These are phyloP conservation scores for Gorsachius magnificus DNA, from an alignment of 2,797 vertebrate species.

Conservation along the genomic window DNA sequence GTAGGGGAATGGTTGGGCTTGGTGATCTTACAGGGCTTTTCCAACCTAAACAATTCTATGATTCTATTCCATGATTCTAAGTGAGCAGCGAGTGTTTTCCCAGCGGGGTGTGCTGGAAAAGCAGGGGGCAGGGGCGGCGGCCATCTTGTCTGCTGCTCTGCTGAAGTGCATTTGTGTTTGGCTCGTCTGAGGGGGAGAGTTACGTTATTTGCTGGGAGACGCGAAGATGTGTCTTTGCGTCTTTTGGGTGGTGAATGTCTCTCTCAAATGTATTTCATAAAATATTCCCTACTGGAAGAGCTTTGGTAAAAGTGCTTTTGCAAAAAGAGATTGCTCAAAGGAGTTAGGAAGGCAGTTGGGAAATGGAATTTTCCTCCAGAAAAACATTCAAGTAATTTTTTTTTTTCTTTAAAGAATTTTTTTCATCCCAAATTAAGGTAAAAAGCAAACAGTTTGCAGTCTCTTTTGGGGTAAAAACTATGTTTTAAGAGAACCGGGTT, in stretches of 20 bases:
- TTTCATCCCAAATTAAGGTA: not conserved
- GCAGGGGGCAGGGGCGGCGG: fast-evolving
- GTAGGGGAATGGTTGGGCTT: no score
- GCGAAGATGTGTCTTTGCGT: not conserved
- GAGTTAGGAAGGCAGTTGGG: not conserved
- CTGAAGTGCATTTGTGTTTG: not conserved
- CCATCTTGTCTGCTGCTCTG: not conserved
- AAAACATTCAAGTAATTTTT: not conserved
- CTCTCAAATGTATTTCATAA: not conserved
- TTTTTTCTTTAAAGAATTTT: not conserved
- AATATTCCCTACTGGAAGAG: not conserved
- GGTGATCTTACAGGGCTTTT: no score
- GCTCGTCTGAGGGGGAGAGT: not conserved
- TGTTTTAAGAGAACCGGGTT: not conserved
- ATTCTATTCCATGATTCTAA: not conserved
- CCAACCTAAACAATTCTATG: no score
- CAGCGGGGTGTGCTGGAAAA: not conserved
- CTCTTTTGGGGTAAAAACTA: not conserved
- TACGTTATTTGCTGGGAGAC: not conserved
- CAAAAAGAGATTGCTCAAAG: not conserved
- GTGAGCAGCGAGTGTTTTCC: not conserved
- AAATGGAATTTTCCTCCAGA: not conserved
- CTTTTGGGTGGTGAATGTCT: not conserved
- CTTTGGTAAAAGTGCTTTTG: not conserved
- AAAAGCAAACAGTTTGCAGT: not conserved